Evolutionary conservation across 2,888 invertebrate species (phyloP), one percentile per base, ranked within the genome.

Genomic region (Aleiodes testaceus): DNA sequence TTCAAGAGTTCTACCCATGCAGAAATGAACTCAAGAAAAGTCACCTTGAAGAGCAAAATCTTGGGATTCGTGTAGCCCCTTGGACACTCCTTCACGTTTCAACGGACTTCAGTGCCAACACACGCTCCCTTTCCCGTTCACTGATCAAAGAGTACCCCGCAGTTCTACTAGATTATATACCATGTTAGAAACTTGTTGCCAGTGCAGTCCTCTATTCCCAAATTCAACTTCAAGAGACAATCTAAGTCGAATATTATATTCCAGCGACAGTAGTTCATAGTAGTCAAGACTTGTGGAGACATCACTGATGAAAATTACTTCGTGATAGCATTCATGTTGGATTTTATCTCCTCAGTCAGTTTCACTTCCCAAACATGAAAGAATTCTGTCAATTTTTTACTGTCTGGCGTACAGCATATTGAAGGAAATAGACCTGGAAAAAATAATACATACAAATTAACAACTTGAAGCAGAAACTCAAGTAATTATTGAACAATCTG

Each of bases 151-250:
- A 63, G 14, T 63, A 47, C 47, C 55, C 42, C 42, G 22, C 52
- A 53, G 63, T 64, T 4, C 44, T 52, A 18, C 53, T 9, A 53
- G 64, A 69, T 69, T 69, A 69, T 53, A 63, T 50, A 50, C 44
- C 4, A n/a, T 72, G 69, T 66, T 59, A 70, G 59, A 75, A 75
- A 74, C 72, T 74, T 74, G 72, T 74, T 74, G 75, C 75, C 74
- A 26, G 53, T 22, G 5, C 26, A 53, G 53, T 30, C 6, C 53
- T 53, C 22, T 26, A 30, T 53, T 53, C 30, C 53, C 26, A 36
- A 53, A 53, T 53, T 53, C 53, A 53, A 53, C 53, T 26, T 30
- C n/a, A 14, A 0, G 7, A 53, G 26, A 30, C 53, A 53, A 53
- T 53, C 53, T 30, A 53, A 53, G 53, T 53, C 53, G 53, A 53